Evolutionary conservation across 2,888 invertebrate genomes (phyloP).

Genomic region (Cremastinae sp.): DNA sequence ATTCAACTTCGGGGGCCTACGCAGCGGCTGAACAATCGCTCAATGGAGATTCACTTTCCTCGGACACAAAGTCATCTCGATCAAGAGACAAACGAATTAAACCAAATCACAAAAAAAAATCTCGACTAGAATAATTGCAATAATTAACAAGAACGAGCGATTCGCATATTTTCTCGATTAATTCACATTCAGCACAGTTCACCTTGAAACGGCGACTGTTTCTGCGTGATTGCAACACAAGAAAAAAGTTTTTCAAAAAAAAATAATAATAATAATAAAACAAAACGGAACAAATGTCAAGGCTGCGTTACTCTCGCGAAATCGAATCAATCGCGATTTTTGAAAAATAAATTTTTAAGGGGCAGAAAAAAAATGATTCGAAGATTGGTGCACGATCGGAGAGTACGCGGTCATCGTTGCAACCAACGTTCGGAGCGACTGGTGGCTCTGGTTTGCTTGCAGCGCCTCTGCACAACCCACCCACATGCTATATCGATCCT

Average conservation of each 20-base stretch:
- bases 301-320: no score
- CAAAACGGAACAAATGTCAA: no score
- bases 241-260: neutral
- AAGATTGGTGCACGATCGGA: constrained; percentile 32
- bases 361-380: neutral
- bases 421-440: constrained; percentile 66
- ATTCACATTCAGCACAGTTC: constrained; percentile 23
- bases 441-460: constrained; percentile 67
- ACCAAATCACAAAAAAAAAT: constrained; percentile 1
- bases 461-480: constrained; percentile 75
- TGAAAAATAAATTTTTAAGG: neutral
- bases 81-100: neutral
- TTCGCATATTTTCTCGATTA: neutral
- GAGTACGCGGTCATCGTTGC: constrained; percentile 56
- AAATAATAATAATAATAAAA: no score
- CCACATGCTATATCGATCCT: constrained; percentile 80
- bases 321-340: no score
- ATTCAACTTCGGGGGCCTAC: constrained; percentile 35
- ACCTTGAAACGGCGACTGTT: constrained; percentile 34
- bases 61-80: constrained; percentile 19
- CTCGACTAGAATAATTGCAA: neutral
- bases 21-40: constrained; percentile 1
- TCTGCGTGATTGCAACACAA: neutral
- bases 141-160: constrained; percentile 3
- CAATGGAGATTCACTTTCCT: neutral